Conservation (phyloP, 2,113 vertebrate genomes). For the Acrocephalus kingi region DNA sequence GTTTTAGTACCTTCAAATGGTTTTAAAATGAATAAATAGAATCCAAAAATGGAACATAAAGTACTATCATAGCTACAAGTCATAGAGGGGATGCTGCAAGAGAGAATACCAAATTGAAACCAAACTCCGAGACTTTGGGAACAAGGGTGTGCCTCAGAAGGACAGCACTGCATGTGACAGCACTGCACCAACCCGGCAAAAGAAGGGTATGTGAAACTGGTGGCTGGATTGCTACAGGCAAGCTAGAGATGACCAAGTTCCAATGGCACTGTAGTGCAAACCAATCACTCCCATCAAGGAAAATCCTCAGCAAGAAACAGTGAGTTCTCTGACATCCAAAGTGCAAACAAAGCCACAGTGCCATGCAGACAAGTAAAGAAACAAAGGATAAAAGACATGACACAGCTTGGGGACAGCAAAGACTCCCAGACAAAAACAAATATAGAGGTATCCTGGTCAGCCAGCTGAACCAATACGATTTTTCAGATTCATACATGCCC, state of each 20-base stretch:
- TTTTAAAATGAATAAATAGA: neutral
- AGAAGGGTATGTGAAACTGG: accelerated
- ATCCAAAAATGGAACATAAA: accelerated
- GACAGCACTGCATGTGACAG: accelerated
- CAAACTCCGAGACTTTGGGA: neutral
- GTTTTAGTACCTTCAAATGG: neutral
- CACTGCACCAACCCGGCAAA: accelerated
- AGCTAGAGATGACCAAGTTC: neutral
- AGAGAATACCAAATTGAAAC: neutral
- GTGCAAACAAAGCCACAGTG: neutral
- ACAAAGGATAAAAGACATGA: accelerated
- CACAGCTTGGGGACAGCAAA: neutral
- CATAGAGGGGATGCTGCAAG: accelerated
- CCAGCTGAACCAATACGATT: accelerated
- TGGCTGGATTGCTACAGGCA: accelerated
- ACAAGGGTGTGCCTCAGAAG: accelerated
- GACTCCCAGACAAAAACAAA: neutral
- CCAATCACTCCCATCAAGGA: accelerated
- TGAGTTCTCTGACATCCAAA: accelerated
- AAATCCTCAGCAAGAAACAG: accelerated
- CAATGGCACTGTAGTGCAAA: neutral
- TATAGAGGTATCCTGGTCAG: neutral
- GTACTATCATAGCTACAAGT: neutral
- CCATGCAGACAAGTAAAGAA: accelerated
- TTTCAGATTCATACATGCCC: accelerated